phyloP scores from a whole-genome alignment of 1,140 invertebrate genomes.

The Hylaeus anthracinus region DNA sequence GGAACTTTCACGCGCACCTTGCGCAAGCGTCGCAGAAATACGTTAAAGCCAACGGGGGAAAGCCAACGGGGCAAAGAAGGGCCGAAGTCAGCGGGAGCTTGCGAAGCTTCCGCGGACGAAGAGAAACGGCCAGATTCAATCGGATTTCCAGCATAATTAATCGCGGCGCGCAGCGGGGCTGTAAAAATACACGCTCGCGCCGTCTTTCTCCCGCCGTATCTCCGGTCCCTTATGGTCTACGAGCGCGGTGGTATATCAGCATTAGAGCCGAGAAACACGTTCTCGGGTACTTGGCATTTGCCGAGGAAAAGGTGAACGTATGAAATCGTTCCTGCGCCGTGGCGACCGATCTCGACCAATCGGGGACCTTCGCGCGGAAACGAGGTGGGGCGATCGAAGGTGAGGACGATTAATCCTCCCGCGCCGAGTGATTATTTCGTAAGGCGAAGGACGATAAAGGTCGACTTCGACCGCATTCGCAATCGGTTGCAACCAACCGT shows the following conservation, averaged over 20 bases:
- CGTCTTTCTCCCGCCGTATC: background rate
- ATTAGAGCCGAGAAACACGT: conserved; percentile 60
- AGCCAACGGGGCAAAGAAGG: background rate
- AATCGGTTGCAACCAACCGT: background rate
- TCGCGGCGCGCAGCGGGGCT: conserved; percentile 54
- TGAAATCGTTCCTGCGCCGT: conserved; percentile 27
- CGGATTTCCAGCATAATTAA: conserved; percentile 72
- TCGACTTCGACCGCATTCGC: conserved; percentile 28
- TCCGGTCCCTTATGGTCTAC: conserved; percentile 5
- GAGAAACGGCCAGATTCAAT: conserved; percentile 58
- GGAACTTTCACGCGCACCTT: too few species aligned
- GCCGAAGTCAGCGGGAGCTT: conserved; percentile 9
- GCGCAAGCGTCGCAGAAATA: background rate
- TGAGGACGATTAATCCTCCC: conserved; percentile 61
- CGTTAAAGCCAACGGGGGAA: conserved; percentile 16
- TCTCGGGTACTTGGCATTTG: conserved; percentile 68
- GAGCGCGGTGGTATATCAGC: conserved; percentile 40
- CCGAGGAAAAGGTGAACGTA: conserved; percentile 65
- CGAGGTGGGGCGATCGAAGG: conserved; percentile 47
- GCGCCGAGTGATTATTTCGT: conserved; percentile 62
- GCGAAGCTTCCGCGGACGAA: conserved; percentile 5
- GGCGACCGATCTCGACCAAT: conserved; percentile 41
- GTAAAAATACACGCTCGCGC: conserved; percentile 28
- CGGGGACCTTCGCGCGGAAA: conserved; percentile 16
- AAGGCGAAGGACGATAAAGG: conserved; percentile 71